Conservation (phyloP, 2,888 invertebrate genomes). For the Drosophila mettleri region DNA sequence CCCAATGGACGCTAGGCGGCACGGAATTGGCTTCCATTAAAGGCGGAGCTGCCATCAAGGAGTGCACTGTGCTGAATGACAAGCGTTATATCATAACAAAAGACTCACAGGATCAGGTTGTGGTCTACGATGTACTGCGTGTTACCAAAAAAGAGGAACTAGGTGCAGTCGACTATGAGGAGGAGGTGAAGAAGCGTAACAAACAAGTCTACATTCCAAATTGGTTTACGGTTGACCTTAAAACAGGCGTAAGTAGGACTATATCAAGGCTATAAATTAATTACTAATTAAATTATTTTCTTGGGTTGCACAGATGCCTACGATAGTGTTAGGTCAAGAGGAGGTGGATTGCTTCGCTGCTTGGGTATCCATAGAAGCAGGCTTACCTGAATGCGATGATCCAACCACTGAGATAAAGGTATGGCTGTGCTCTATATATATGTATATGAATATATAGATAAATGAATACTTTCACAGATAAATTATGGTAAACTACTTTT, state of each 20-base stretch:
- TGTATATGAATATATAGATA: neutral
- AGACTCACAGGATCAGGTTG: slow-evolving; percentile 96
- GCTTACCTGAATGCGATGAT: slow-evolving; percentile 89
- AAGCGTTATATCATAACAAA: slow-evolving; percentile 98
- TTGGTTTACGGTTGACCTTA: slow-evolving; percentile 99
- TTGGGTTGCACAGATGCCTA: slow-evolving; percentile 90
- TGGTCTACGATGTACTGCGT: slow-evolving; percentile 96
- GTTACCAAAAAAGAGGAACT: slow-evolving; percentile 95
- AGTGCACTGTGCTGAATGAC: slow-evolving; percentile 97
- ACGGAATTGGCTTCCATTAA: slow-evolving; percentile 85
- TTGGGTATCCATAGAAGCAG: slow-evolving; percentile 99
- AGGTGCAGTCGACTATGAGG: slow-evolving; percentile 95
- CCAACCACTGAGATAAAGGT: slow-evolving; percentile 84
- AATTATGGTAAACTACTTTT: slow-evolving; percentile 97
- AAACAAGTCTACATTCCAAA: slow-evolving; percentile 98
- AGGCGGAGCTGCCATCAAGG: slow-evolving; percentile 96
- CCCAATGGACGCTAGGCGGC: slow-evolving; percentile 75
- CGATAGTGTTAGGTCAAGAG: slow-evolving; percentile 98
- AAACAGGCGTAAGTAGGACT: slow-evolving; percentile 92
- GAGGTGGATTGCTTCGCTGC: slow-evolving; percentile 99
- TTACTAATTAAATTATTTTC: neutral
- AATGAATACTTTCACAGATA: slow-evolving; percentile 86
- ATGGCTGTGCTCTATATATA: neutral
- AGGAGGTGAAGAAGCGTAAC: slow-evolving; percentile 95
- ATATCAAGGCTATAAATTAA: neutral